Evolutionary conservation across 2,888 invertebrate species (phyloP).

Genomic region (Pyrochroa serraticornis): DNA sequence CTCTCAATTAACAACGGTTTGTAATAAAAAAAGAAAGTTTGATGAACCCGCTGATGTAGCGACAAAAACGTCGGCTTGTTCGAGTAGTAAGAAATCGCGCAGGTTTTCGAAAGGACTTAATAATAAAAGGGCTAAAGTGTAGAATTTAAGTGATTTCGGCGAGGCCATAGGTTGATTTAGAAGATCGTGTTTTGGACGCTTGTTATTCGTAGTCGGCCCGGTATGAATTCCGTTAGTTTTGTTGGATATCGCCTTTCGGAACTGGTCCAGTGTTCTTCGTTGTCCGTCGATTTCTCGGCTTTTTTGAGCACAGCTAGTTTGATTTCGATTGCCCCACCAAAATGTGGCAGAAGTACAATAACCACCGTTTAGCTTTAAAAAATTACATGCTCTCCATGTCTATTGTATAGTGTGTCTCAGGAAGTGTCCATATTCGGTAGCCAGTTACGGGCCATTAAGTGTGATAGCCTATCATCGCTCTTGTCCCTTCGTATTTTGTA

Average conservation of each 20-base stretch:
- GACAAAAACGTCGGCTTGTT: constrained; percentile 41
- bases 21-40: constrained; percentile 47
- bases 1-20: neutral
- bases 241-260: constrained; percentile 30
- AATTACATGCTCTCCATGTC: constrained; percentile 40
- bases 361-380: constrained; percentile 49
- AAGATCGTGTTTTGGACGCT: constrained; percentile 1
- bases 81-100: constrained; percentile 44
- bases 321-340: constrained; percentile 35
- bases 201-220: too few relatives aligned
- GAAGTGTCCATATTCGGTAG: constrained; percentile 46
- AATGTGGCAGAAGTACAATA: constrained; percentile 52
- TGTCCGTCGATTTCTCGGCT: constrained; percentile 43
- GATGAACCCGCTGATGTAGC: constrained; percentile 42
- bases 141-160: constrained; percentile 5
- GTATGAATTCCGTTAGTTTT: neutral
- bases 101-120: constrained; percentile 43
- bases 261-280: constrained; percentile 35
- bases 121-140: constrained; percentile 30
- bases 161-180: constrained; percentile 13
- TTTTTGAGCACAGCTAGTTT: constrained; percentile 48
- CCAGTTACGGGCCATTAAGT: constrained; percentile 31
- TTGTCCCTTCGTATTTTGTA: constrained; percentile 28
- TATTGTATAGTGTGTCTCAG: constrained; percentile 46
- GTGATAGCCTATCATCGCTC: constrained; percentile 27